phyloP scores from a whole-genome alignment of 2,113 vertebrate genomes.

The Oreotrochilus melanogaster region DNA sequence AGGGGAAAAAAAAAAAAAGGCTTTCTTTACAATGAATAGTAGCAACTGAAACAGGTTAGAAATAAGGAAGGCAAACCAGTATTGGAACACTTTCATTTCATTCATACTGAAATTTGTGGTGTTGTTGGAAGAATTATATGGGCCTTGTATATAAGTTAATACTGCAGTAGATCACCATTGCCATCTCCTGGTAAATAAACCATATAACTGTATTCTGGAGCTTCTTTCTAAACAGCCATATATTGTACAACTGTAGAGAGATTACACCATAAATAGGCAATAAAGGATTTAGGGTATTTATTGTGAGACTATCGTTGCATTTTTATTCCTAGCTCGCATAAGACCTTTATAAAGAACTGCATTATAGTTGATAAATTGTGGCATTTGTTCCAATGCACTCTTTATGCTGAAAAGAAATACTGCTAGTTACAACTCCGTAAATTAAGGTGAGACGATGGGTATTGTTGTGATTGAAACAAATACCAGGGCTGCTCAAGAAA shows the following conservation, averaged over 20 bases:
- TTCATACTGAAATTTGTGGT: conserved; percentile 16
- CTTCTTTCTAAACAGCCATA: conserved; percentile 56
- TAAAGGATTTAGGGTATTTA: conserved; percentile 76
- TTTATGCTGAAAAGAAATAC: conserved; percentile 71
- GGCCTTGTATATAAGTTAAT: not conserved
- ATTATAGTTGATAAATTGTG: conserved; percentile 73
- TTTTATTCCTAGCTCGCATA: conserved; percentile 73
- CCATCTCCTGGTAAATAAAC: conserved; percentile 80
- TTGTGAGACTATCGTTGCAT: conserved; percentile 63
- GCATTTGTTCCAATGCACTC: conserved; percentile 66
- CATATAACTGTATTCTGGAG: conserved; percentile 52
- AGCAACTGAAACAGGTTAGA: conserved; percentile 60
- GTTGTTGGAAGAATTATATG: not conserved
- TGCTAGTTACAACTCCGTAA: conserved; percentile 69
- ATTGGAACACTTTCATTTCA: conserved; percentile 43
- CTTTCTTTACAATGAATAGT: conserved; percentile 35
- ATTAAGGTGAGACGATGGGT: conserved; percentile 71
- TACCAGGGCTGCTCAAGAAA: conserved; percentile 17
- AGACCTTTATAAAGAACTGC: conserved; percentile 73
- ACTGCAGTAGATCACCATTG: conserved; percentile 80
- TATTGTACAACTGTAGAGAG: conserved; percentile 54
- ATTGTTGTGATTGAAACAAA: conserved; percentile 74
- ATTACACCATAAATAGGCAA: conserved; percentile 68
- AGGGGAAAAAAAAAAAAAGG: not conserved
- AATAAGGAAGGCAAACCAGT: conserved; percentile 48